Conservation (phyloP, 53 echinoderm and acorn worm genomes). For the Antedon mediterranea region DNA sequence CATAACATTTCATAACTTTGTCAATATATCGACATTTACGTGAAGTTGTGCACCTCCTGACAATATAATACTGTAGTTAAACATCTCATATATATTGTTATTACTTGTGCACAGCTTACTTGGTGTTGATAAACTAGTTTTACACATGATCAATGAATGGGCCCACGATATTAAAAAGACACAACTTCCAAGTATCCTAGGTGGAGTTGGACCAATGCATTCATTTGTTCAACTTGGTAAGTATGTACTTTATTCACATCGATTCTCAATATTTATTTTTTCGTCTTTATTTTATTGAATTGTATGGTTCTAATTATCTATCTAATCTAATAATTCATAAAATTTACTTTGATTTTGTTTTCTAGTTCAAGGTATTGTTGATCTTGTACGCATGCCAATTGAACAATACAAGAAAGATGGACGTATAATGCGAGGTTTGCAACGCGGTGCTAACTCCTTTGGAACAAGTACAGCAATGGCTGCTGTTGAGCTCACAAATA, state of each 20-base stretch:
- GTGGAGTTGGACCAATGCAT: conserved; percentile 98
- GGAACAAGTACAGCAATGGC: conserved; percentile 97
- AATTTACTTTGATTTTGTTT: background rate
- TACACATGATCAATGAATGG: conserved; percentile 87
- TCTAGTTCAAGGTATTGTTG: conserved; percentile 81
- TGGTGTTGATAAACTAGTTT: conserved; percentile 67
- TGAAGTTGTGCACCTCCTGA: too few species aligned
- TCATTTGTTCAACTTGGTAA: conserved; percentile 91
- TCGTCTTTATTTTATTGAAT: too few species aligned
- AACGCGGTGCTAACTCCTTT: conserved; percentile 91
- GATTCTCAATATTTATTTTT: too few species aligned
- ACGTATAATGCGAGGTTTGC: conserved; percentile 78
- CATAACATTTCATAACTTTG: too few species aligned
- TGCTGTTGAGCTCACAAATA: conserved; percentile 87
- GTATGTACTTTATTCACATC: too few species aligned
- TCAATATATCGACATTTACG: too few species aligned
- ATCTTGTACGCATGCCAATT: conserved; percentile 73
- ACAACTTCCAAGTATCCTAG: conserved; percentile 74
- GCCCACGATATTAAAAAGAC: conserved; percentile 73
- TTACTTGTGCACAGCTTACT: conserved; percentile 38
- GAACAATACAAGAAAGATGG: conserved; percentile 98
- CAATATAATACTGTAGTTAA: too few species aligned
- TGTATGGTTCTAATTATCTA: too few species aligned
- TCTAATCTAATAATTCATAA: too few species aligned
- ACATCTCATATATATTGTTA: too few species aligned